These are phyloP conservation scores for Liparis tanakae DNA, from an alignment of 2,797 vertebrate species.

Conservation along the genomic window DNA sequence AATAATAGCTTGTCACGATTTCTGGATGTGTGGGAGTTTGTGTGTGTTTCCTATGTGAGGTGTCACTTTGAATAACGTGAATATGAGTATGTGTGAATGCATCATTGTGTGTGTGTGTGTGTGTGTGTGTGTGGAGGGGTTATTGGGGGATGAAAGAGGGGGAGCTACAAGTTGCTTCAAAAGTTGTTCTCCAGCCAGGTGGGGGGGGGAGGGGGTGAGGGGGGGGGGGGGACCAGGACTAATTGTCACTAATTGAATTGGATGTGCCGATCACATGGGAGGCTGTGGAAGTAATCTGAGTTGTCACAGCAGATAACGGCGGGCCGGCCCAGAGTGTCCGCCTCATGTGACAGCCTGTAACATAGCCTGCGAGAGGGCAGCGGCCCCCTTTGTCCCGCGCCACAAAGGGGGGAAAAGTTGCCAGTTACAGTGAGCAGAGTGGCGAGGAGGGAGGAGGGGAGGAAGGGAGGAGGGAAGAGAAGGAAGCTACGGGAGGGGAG, in stretches of 20 bases:
- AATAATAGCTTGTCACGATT: slow-evolving; percentile 4
- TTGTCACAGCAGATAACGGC: slow-evolving; percentile 87
- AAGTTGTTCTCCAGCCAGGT: slow-evolving; percentile 40
- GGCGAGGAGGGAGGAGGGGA: background rate
- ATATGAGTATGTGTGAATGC: slow-evolving; percentile 71
- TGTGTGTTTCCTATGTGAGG: slow-evolving; percentile 58
- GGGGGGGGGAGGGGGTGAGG: too few species aligned
- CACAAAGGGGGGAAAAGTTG: slow-evolving; percentile 77
- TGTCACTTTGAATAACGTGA: slow-evolving; percentile 77
- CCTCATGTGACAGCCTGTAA: slow-evolving; percentile 86
- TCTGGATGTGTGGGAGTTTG: slow-evolving; percentile 62
- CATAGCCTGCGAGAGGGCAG: slow-evolving; percentile 85
- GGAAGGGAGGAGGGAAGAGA: background rate
- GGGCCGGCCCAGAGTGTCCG: slow-evolving; percentile 81
- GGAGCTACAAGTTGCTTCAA: slow-evolving; percentile 58
- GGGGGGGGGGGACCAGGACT: slow-evolving; percentile 73
- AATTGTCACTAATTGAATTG: slow-evolving; percentile 88
- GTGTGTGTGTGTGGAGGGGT: background rate
- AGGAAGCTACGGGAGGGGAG: slow-evolving; percentile 11
- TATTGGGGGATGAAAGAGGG: slow-evolving; percentile 1
- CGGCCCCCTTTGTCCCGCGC: slow-evolving; percentile 77
- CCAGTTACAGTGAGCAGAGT: slow-evolving; percentile 68
- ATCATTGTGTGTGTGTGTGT: slow-evolving; percentile 58
- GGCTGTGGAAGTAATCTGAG: slow-evolving; percentile 86
- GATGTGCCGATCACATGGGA: slow-evolving; percentile 86